phyloP scores from a whole-genome alignment of 2,888 invertebrate genomes.

The Thera obeliscata region DNA sequence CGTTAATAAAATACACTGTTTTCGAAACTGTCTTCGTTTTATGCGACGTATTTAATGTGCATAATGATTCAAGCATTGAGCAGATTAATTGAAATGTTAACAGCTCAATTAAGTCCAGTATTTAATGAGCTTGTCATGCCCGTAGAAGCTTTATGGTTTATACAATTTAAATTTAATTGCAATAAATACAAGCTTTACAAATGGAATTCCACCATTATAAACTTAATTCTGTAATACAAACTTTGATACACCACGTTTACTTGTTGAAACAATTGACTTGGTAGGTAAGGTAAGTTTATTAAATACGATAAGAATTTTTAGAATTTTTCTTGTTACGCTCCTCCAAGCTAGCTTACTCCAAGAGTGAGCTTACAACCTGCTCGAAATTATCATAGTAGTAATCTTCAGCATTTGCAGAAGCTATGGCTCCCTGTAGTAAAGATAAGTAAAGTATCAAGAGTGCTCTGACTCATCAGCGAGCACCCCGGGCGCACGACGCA shows the following conservation, averaged over 20 bases:
- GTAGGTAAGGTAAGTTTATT: too few species aligned
- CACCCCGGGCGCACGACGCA: slow-evolving; percentile 63
- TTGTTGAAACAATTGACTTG: too few species aligned
- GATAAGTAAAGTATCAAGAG: slow-evolving; percentile 66
- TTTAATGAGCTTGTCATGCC: neutral
- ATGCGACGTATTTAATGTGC: slow-evolving; percentile 2
- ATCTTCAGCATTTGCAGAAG: neutral
- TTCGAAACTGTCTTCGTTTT: slow-evolving; percentile 3
- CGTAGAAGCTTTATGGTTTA: too few species aligned
- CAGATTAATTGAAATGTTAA: slow-evolving; percentile 10
- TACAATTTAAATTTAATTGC: too few species aligned
- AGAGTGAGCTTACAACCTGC: too few species aligned
- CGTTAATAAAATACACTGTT: neutral
- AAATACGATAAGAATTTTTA: too few species aligned
- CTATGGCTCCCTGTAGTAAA: neutral
- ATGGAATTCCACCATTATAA: too few species aligned
- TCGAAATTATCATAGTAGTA: neutral
- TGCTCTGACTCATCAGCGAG: slow-evolving; percentile 54
- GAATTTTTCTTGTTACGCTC: too few species aligned
- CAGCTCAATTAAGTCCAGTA: neutral
- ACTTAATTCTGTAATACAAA: too few species aligned
- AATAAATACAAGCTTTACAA: too few species aligned
- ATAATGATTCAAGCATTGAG: neutral
- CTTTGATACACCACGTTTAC: too few species aligned
- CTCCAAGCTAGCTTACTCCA: too few species aligned